A percentile compares a stretch with the other conserved stretches of the same genome.
These are phyloP conservation scores for Acrocyrtus sp. DNA, from an alignment of 2,888 invertebrate genomes.

Conservation along the genomic window DNA sequence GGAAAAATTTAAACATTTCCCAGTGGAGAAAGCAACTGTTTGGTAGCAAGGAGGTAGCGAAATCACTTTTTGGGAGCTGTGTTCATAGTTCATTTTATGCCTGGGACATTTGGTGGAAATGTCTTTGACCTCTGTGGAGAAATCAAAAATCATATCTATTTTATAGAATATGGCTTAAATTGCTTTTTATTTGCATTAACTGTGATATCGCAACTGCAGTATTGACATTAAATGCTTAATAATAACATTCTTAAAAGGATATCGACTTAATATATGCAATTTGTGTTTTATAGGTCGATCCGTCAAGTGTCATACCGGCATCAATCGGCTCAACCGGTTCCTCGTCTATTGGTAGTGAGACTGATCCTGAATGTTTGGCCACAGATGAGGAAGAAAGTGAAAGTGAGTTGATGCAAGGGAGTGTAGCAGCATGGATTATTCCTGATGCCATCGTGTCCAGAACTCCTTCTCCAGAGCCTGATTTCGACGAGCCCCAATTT, in stretches of 20 bases:
- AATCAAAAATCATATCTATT: no score
- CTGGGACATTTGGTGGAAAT: no score
- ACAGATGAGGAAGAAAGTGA: constrained; percentile 62
- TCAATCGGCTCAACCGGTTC: constrained; percentile 58
- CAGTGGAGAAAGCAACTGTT: constrained; percentile 22
- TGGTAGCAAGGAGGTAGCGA: constrained; percentile 37
- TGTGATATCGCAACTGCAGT: no score
- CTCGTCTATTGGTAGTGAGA: constrained; percentile 61
- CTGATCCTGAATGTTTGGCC: constrained; percentile 60
- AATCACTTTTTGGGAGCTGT: no score
- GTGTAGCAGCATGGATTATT: constrained; percentile 61
- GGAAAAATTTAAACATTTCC: constrained; percentile 15
- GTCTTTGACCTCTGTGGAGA: no score
- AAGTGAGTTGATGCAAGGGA: constrained; percentile 53
- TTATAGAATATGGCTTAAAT: no score
- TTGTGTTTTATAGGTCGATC: constrained; percentile 62
- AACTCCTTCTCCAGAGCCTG: constrained; percentile 61
- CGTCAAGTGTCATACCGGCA: constrained; percentile 62
- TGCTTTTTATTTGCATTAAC: no score
- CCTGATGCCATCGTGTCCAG: constrained; percentile 51
- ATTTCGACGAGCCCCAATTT: constrained; percentile 62
- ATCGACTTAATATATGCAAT: no score
- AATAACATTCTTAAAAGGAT: no score
- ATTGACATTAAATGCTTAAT: no score
- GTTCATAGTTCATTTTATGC: no score